Conservation (phyloP, 2,888 invertebrate genomes). For the Barypeithes pellucidus region DNA sequence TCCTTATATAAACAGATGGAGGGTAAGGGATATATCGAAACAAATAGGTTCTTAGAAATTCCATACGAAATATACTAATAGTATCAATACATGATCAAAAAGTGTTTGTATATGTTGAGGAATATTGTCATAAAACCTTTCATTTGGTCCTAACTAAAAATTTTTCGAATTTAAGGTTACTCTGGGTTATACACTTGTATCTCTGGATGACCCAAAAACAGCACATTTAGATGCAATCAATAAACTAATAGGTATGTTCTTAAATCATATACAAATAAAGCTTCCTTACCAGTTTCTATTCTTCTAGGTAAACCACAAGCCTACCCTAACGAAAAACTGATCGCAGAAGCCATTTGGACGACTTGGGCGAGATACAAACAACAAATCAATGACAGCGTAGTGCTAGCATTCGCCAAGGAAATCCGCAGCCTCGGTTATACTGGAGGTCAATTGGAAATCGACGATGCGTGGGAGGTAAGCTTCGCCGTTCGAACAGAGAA, state of each 20-base stretch:
- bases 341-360: constrained; percentile 89
- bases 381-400: constrained; percentile 73
- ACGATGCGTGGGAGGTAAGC: constrained; percentile 88
- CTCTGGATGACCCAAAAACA: constrained; percentile 74
- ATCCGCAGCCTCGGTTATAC: constrained; percentile 79
- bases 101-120: background rate
- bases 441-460: constrained; percentile 87
- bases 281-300: background rate
- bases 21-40: constrained; percentile 31
- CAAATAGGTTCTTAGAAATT: no score
- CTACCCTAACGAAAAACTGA: constrained; percentile 80
- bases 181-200: constrained; percentile 77
- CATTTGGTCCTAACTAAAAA: no score
- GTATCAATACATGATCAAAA: background rate
- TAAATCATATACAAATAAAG: background rate
- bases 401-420: constrained; percentile 79
- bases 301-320: constrained; percentile 53
- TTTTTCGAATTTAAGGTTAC: constrained; percentile 57
- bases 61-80: no score
- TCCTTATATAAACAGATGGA: constrained; percentile 60
- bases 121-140: background rate
- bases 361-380: constrained; percentile 87
- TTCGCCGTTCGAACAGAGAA: no score
- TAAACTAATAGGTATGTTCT: constrained; percentile 74
- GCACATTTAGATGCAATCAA: constrained; percentile 79